phyloP scores from a whole-genome alignment of 2,888 invertebrate genomes.

The Marronus borbonicus region DNA sequence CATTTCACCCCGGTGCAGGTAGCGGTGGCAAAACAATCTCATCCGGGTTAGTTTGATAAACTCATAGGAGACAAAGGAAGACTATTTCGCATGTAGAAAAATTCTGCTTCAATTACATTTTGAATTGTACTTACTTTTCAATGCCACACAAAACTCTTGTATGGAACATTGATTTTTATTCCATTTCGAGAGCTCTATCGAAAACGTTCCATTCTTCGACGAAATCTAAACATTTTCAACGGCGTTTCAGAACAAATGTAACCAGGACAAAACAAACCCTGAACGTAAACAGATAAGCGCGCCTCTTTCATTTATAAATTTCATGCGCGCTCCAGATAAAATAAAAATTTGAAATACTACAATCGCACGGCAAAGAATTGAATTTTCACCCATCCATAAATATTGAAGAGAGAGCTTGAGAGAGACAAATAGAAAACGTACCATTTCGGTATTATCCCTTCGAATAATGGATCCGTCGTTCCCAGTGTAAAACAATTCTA shows the following conservation, averaged over 20 bases:
- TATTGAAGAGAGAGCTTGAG: not conserved
- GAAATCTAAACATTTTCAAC: conserved; percentile 12
- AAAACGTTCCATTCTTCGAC: not conserved
- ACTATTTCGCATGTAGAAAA: too few relatives aligned
- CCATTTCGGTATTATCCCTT: conserved; percentile 40
- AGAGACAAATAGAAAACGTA: not conserved
- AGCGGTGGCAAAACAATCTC: too few relatives aligned
- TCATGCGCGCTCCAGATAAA: conserved; percentile 11
- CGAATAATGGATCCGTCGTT: conserved; percentile 43
- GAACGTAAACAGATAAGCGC: conserved; percentile 5
- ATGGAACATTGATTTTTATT: too few relatives aligned
- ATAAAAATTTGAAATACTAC: conserved; percentile 33
- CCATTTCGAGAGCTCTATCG: too few relatives aligned
- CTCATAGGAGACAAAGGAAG: too few relatives aligned
- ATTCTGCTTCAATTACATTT: too few relatives aligned
- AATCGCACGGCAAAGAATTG: conserved; percentile 29
- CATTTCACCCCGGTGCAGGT: too few relatives aligned
- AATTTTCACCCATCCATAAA: conserved; percentile 32
- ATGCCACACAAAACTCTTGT: too few relatives aligned
- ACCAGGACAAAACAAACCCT: not conserved
- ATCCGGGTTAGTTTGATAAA: too few relatives aligned
- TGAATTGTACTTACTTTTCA: too few relatives aligned
- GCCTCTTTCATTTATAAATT: conserved; percentile 17
- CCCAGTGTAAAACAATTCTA: conserved; percentile 56
- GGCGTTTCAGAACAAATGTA: not conserved